A percentile compares a stretch with the other conserved stretches of the same genome.
Conservation (phyloP, 2,888 invertebrate species). For the Phaedon cochleariae region DNA sequence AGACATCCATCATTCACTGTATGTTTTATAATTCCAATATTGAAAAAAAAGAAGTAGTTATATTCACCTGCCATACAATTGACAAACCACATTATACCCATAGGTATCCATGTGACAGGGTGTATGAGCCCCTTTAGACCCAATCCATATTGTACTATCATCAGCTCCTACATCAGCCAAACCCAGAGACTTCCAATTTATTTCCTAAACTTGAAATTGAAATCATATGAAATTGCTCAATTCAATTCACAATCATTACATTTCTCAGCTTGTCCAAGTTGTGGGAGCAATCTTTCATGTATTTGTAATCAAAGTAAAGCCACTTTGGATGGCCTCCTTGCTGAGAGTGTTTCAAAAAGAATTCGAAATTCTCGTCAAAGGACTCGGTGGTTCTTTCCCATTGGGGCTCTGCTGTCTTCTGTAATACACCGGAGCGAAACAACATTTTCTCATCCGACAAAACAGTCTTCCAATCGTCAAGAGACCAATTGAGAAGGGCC, state of each 20-base stretch:
- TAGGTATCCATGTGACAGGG: constrained; percentile 95
- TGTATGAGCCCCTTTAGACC: constrained; percentile 87
- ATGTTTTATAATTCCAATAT: neutral
- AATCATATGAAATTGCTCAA: constrained; percentile 37
- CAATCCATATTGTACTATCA: constrained; percentile 89
- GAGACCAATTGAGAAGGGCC: constrained; percentile 68
- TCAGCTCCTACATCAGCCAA: constrained; percentile 71
- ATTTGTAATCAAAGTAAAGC: constrained; percentile 88
- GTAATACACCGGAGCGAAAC: constrained; percentile 65
- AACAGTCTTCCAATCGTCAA: constrained; percentile 68
- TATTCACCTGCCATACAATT: constrained; percentile 81
- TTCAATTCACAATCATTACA: constrained; percentile 59
- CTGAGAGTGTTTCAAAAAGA: constrained; percentile 66
- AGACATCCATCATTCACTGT: no score
- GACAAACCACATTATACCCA: constrained; percentile 91
- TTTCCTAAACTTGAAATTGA: constrained; percentile 49
- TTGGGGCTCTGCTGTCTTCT: constrained; percentile 67
- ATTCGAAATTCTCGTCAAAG: constrained; percentile 68
- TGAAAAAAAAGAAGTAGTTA: constrained; percentile 6
- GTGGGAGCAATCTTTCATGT: constrained; percentile 75
- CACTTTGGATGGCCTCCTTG: constrained; percentile 64
- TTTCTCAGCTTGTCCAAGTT: constrained; percentile 67
- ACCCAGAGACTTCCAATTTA: constrained; percentile 77
- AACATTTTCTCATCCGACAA: constrained; percentile 67
- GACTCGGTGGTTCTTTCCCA: constrained; percentile 81